Evolutionary conservation across 2,888 invertebrate species (phyloP), one percentile per base, ranked within the genome.

Genomic region (Nineta flava): DNA sequence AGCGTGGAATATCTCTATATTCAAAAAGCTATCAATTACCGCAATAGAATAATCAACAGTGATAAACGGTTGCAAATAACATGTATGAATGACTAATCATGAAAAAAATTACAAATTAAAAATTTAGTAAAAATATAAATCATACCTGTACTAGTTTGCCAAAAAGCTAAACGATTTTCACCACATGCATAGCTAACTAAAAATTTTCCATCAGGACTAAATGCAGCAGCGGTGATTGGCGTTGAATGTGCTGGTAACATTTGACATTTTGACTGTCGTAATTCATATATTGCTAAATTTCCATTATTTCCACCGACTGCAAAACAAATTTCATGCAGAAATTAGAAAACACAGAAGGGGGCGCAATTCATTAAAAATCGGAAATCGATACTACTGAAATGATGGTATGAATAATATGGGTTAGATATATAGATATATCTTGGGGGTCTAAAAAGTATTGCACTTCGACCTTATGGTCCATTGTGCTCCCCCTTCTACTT

Each of bases 141-240:
- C 68, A 66, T 58, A 82, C 91, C 86, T 63, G 91, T 79, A 52
- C 81, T 81, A 56, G 94, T 95, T 79, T 97, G 97, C 97, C 97
- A 99, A 71, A 99, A 97, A 57, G 88, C 92, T 49, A 99, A 77
- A 56, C 92, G 81, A 68, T 95, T 94, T 67, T 99, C 99, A 9
- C 79, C 74, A 57, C 90, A 88, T 42, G 94, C 91, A 69, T 95
- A 99, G 26, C 96, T 94, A 42, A 94, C 96, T 55, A 99, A 76
- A 66, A 87, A 94, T 61, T 97, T 93, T 15, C 97, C 97, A 70
- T 99, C 97, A 0, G 95, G 94, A 55, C 94, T 94, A 73, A 99
- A 96, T 35, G 93, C 85, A 62, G 88, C 77, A 0, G 96, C 95
- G 1, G 95, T 92, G 17, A 97, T 85, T 0, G 93, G 79, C 13